phyloP scores from a whole-genome alignment of 2,797 vertebrate species.

The Fistularia commersonii region DNA sequence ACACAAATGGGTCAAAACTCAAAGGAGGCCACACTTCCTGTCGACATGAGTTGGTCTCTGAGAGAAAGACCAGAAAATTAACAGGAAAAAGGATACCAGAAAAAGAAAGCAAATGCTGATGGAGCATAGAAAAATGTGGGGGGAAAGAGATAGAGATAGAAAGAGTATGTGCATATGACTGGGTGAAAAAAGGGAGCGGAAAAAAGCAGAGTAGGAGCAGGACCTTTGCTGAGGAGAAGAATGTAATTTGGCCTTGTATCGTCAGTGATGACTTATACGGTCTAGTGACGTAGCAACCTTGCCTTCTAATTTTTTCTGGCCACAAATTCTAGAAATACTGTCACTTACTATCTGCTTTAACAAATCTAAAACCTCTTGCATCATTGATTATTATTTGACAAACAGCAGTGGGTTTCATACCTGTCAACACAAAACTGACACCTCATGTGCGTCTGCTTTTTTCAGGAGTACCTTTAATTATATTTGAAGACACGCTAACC shows the following conservation, averaged over 20 bases:
- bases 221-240: conserved; percentile 14
- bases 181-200: neutral
- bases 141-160: neutral
- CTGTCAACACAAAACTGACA: neutral
- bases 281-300: conserved; percentile 8
- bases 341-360: conserved; percentile 7
- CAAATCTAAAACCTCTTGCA: neutral
- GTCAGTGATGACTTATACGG: conserved; percentile 3
- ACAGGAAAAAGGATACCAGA: conserved; percentile 36
- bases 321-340: conserved; percentile 22
- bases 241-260: conserved; percentile 24
- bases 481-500: neutral
- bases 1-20: conserved; percentile 42
- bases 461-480: conserved; percentile 1
- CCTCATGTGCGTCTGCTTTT: neutral
- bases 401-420: conserved; percentile 9
- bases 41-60: conserved; percentile 29
- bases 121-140: conserved; percentile 22
- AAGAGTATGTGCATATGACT: neutral
- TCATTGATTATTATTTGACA: conserved; percentile 12
- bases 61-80: conserved; percentile 48
- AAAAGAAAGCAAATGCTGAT: conserved; percentile 24
- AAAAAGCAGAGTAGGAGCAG: neutral
- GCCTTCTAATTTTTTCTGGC: conserved; percentile 15
- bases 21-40: conserved; percentile 62